Evolutionary conservation across 2,113 vertebrate genomes (phyloP), one percentile per base, ranked within the genome.

Genomic region (Globicephala melas): DNA sequence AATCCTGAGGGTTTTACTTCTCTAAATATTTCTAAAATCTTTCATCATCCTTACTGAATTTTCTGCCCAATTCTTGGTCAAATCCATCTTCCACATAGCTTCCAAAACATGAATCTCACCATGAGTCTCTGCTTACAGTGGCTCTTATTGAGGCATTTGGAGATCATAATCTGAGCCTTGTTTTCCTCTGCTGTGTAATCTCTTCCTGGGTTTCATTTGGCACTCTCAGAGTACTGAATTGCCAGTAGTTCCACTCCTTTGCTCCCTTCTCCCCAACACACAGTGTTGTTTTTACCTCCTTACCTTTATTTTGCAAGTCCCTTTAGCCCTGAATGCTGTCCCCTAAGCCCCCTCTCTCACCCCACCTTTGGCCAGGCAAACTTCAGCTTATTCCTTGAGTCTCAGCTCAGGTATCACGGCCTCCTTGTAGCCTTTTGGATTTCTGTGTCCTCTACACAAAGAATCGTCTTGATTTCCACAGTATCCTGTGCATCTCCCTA

Each of bases 301-400:
- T 25, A 23, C 83, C 26, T 50, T 20, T 28, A 20, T 55, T 50
- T 58, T 26, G 26, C 11, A 47, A 50, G 55, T 67, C 62, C 1
- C 6, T 67, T 71, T 12, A 58, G 14, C 41, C 15, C 44, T 36
- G 3, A 65, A 31, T 4, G 21, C 58, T 41, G 28, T n/a, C 10
- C 4, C 70, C 20, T 13, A 9, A 2, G 1, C 1, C 18, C 31
- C 13, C 6, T n/a, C 44, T 41, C 28, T 21, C 8, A 20, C 18
- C 28, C 53, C 23, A 44, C 15, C n/a, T 31, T 10, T 31, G 31
- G 33, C 67, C 28, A 26, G 53, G 65, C 36, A 15, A 23, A n/a
- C 36, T 50, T 28, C 15, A 44, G 8, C 36, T 84, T 28, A 6
- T 26, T 53, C 17, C 70, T 55, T 67, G 33, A 63, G 7, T 73